phyloP scores from a whole-genome alignment of 2,797 vertebrate species.

The Sternarchorhynchus goeldii region DNA sequence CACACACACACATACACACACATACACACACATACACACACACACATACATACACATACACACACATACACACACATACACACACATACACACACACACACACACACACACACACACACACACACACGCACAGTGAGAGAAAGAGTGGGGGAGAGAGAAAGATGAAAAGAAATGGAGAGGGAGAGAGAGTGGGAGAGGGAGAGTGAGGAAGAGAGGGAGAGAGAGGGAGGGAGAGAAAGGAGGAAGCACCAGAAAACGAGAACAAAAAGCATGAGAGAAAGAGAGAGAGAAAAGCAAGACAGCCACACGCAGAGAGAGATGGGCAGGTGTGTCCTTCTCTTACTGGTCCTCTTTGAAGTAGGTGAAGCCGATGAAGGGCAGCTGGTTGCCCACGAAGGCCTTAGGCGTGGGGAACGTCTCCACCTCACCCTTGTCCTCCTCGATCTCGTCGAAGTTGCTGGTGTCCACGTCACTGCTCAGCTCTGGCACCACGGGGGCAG shows the following conservation, averaged over 20 bases:
- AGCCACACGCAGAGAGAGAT: neutral
- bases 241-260: neutral
- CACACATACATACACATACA: too few relatives aligned
- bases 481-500: constrained; percentile 95
- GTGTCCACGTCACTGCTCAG: constrained; percentile 97
- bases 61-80: too few relatives aligned
- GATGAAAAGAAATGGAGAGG: too few relatives aligned
- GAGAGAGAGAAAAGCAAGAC: neutral
- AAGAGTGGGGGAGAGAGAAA: too few relatives aligned
- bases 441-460: constrained; percentile 98
- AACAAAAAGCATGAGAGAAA: constrained; percentile 25
- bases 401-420: constrained; percentile 97
- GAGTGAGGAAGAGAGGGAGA: neutral
- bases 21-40: too few relatives aligned
- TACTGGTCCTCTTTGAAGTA: constrained; percentile 98
- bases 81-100: too few relatives aligned
- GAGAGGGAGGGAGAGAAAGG: too few relatives aligned
- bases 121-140: too few relatives aligned
- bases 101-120: too few relatives aligned
- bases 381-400: constrained; percentile 96
- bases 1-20: too few relatives aligned
- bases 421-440: constrained; percentile 95
- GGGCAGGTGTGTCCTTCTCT: constrained; percentile 55
- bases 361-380: constrained; percentile 98
- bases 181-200: neutral